Percentiles rank a stretch among this genome's conserved stretches.
Conservation (phyloP, 1,140 invertebrate genomes). For the Philopotamus ludificatus region DNA sequence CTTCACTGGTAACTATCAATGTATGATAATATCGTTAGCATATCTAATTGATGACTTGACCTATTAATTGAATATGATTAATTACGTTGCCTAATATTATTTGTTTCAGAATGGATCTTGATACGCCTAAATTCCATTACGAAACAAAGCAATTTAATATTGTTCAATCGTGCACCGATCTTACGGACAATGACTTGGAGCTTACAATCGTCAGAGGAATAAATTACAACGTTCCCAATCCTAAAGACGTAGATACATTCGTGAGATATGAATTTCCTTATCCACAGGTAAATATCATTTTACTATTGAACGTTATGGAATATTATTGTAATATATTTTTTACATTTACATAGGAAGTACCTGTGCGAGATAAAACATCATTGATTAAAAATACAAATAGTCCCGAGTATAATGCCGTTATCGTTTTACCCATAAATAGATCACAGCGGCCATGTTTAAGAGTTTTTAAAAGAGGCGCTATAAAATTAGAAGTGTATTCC, state of each 20-base stretch:
- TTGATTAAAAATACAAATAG: slow-evolving; percentile 83
- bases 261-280: slow-evolving; percentile 92
- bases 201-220: slow-evolving; percentile 83
- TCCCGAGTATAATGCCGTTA: slow-evolving; percentile 82
- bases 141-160: slow-evolving; percentile 86
- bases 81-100: too few species aligned
- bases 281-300: slow-evolving; percentile 69
- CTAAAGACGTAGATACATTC: slow-evolving; percentile 91
- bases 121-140: slow-evolving; percentile 89
- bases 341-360: slow-evolving; percentile 64
- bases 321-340: neutral
- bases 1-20: too few species aligned
- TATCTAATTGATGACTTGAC: too few species aligned
- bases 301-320: slow-evolving; percentile 5
- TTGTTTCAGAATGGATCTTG: slow-evolving; percentile 54
- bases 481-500: slow-evolving; percentile 90
- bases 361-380: slow-evolving; percentile 72
- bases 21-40: too few species aligned
- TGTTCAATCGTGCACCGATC: slow-evolving; percentile 90
- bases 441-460: slow-evolving; percentile 75
- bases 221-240: slow-evolving; percentile 80
- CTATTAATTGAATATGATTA: too few species aligned
- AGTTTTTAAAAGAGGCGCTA: slow-evolving; percentile 81
- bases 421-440: slow-evolving; percentile 77
- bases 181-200: slow-evolving; percentile 89